Evolutionary conservation across 2,888 invertebrate genomes (phyloP), one percentile per base, ranked within the genome.

Genomic region (Therioaphis trifolii): DNA sequence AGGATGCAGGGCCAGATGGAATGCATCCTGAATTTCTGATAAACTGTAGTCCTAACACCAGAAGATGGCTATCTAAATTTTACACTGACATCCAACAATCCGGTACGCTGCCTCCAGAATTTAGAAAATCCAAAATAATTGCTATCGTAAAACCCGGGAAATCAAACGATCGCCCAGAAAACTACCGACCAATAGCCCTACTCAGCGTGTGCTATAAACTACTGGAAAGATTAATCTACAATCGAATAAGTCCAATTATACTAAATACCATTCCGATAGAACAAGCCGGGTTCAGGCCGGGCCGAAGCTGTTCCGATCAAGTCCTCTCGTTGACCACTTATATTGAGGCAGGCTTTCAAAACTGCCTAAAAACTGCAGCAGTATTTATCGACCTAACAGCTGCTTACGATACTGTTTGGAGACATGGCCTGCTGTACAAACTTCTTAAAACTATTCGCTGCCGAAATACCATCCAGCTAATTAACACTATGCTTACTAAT

Each of bases 381-480:
- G n/a, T n/a, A n/a, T n/a, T n/a, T n/a, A n/a, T n/a, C n/a, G n/a
- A n/a, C n/a, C n/a, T n/a, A n/a, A n/a, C n/a, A n/a, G n/a, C n/a
- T n/a, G n/a, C n/a, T n/a, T n/a, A n/a, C 69, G 85, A 85, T 46
- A 85, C 85, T 27, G 85, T 85, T 55, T 85, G 84, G 84, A 76
- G 80, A 85, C 74, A 85, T n/a, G 79, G 84, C 46, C 35, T 76
- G 85, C 66, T 55, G 40, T 72, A 40, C 72, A 84, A 80, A 69
- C 55, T 80, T 40, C 68, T 80, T 27, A 18, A 35, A 14, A 69
- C 35, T 58, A 80, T 71, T 52, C 15, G 55, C 29, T 80, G 72
- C 29, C 72, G 21, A 12, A 49, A 72, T 29, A 49, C 72, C 27
- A 49, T 52, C 27, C 35, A 52, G 29, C 29, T 80, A 80, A 49